Percentiles rank a stretch among this genome's conserved stretches.
These are phyloP conservation scores for Lutjanus erythropterus DNA, from an alignment of 2,113 vertebrate genomes.

Conservation along the genomic window DNA sequence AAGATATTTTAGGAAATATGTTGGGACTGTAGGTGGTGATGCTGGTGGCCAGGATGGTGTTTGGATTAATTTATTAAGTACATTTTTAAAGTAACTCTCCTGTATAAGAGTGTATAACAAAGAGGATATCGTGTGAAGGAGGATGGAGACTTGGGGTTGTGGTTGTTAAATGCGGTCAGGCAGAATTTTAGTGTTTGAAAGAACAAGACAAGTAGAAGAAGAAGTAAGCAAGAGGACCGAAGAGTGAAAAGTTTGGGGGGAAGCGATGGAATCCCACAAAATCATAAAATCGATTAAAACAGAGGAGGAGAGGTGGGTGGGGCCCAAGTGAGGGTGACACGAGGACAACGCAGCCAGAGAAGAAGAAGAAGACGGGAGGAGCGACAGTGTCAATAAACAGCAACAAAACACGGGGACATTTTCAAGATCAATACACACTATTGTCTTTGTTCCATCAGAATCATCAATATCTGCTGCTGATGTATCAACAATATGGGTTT, in stretches of 20 bases:
- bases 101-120: background rate
- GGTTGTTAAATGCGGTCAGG: background rate
- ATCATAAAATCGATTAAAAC: slow-evolving; percentile 13
- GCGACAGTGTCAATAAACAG: slow-evolving; percentile 20
- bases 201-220: background rate
- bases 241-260: background rate
- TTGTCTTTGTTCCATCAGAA: slow-evolving; percentile 61
- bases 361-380: slow-evolving; percentile 14
- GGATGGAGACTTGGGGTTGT: background rate
- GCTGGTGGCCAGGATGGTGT: no score
- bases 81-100: no score
- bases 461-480: slow-evolving; percentile 48
- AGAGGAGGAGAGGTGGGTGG: slow-evolving; percentile 5
- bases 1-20: no score
- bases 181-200: background rate
- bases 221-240: slow-evolving; percentile 10
- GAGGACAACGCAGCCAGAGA: slow-evolving; percentile 15
- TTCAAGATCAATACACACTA: slow-evolving; percentile 54
- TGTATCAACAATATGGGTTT: slow-evolving; percentile 51
- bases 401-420: slow-evolving; percentile 41
- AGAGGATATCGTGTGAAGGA: background rate
- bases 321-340: background rate
- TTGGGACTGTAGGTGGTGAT: no score
- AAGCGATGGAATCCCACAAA: background rate
- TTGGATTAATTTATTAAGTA: no score